Evolutionary conservation across 2,797 vertebrate genomes (phyloP), one percentile per base, ranked within the genome.

Genomic region (Gastrophryne carolinensis): DNA sequence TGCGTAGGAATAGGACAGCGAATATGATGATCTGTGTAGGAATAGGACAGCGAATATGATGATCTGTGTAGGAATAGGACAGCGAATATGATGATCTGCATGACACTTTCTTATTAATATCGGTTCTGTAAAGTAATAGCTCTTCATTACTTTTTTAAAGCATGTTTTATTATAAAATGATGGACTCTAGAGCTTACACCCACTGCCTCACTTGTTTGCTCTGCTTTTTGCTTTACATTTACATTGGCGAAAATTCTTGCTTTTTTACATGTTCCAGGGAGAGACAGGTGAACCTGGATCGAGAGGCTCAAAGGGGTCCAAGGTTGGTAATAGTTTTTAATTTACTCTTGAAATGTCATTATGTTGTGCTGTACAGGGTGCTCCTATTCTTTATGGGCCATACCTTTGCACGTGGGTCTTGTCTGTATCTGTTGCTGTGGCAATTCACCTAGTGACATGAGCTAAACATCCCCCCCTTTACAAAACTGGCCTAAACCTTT

Each of bases 231-330:
- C 81, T 84, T 11, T 78, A 71, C 15, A 79, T 70, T 34, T 76
- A 83, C 80, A 32, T 77, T 79, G 63, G 78, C 73, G 78, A 0
- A 72, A 68, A 69, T 76, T 19, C 76, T 0, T 73, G 68, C 71
- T 78, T 17, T 35, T 66, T 71, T 83, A 86, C 44, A 71, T 75
- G 81, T 54, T 65, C 76, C 88, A 99, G 97, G 97, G 97, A 39
- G 95, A 91, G 67, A 90, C 92, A 85, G 97, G 97, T 80, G 97
- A 99, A 88, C 58, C 92, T 79, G 97, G 97, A 75, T 79, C 86
- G 87, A 95, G 94, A 83, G 97, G 97, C 68, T 80, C 77, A 1
- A 98, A 97, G 84, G 97, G 97, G 87, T 94, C 94, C 84, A 99
- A 98, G 97, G 97, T 99, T 82, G 96, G 93, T 84, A 54, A 54